Evolutionary conservation across 2,888 invertebrate species (phyloP).

Genomic region (Leptopilina drosophilae): DNA sequence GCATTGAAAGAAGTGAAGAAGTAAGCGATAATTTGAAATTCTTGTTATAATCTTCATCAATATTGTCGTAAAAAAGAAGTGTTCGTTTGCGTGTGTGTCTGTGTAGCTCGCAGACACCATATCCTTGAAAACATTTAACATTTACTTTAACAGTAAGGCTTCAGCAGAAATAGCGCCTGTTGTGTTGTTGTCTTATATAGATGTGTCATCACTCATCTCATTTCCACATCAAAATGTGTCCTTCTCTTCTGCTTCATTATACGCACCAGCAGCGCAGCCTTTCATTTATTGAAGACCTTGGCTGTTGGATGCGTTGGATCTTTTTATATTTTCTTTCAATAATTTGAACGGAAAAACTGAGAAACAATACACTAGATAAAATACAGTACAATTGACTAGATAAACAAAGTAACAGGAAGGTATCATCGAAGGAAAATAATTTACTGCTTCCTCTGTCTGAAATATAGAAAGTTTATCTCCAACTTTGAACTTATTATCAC

Average conservation of each 20-base stretch:
- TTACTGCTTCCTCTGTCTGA: not conserved
- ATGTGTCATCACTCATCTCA: constrained; percentile 22
- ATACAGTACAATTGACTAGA: not conserved
- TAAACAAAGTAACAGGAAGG: not conserved
- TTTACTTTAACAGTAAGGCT: not conserved
- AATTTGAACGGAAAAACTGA: constrained; percentile 6
- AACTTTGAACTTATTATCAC: constrained; percentile 7
- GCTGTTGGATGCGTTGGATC: not conserved
- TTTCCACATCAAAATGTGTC: constrained; percentile 25
- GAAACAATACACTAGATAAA: constrained; percentile 20
- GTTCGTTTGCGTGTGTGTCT: not conserved
- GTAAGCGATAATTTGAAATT: not conserved
- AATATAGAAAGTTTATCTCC: not conserved
- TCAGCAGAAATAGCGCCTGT: constrained; percentile 6
- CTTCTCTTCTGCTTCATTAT: not conserved
- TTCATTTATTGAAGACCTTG: constrained; percentile 32
- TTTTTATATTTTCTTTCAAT: constrained; percentile 21
- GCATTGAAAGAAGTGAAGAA: not conserved
- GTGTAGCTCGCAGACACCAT: constrained; percentile 12
- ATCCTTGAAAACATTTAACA: constrained; percentile 26
- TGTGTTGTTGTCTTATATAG: not conserved
- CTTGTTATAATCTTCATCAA: not conserved
- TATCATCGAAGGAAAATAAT: not conserved
- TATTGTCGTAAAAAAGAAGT: constrained; percentile 3
- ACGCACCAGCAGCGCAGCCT: not conserved